phyloP scores from a whole-genome alignment of 2,888 invertebrate species.

The Hirtodrosophila trivittata region DNA sequence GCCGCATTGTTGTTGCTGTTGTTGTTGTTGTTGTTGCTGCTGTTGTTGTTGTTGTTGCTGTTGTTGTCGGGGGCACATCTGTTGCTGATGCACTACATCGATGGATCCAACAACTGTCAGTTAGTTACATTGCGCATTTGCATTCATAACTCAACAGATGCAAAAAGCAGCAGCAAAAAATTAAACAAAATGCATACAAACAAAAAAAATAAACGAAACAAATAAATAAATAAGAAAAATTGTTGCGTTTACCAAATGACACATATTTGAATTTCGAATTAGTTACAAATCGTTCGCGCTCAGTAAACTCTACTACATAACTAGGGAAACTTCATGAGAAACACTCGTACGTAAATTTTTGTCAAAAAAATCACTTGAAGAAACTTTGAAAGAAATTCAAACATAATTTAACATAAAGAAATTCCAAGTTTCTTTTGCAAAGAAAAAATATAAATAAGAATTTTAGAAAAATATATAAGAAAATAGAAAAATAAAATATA shows the following conservation, averaged over 20 bases:
- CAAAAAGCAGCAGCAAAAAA: slow-evolving; percentile 22
- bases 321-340: too few species aligned
- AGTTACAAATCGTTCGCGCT: slow-evolving; percentile 54
- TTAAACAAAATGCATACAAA: neutral
- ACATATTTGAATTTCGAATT: slow-evolving; percentile 74
- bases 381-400: too few species aligned
- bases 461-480: too few species aligned
- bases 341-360: too few species aligned
- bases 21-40: slow-evolving; percentile 17
- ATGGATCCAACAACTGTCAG: slow-evolving; percentile 63
- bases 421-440: too few species aligned
- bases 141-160: slow-evolving; percentile 78
- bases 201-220: neutral
- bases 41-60: too few species aligned
- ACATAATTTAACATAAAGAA: too few species aligned
- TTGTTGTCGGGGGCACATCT: slow-evolving; percentile 52
- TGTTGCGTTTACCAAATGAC: slow-evolving; percentile 72
- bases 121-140: slow-evolving; percentile 65
- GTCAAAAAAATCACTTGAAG: too few species aligned
- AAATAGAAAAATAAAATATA: too few species aligned
- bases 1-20: slow-evolving; percentile 38
- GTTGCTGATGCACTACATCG: slow-evolving; percentile 74
- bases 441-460: too few species aligned
- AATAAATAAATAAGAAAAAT: slow-evolving; percentile 33
- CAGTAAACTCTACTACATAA: neutral